phyloP scores from a whole-genome alignment of 2,113 vertebrate species.

The Nansenia antarctica region DNA sequence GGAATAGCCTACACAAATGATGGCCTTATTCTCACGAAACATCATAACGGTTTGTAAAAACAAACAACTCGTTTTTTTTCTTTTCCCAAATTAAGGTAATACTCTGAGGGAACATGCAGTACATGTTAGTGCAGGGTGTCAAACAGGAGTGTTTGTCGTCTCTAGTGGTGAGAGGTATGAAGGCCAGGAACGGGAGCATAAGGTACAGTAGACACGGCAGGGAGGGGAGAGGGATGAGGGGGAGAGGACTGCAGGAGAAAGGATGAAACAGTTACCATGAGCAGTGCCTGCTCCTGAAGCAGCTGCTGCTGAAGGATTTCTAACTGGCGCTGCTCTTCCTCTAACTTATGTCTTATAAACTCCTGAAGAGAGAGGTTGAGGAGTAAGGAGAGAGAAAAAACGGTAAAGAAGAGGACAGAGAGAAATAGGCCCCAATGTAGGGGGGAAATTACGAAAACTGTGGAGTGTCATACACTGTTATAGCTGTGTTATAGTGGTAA shows the following conservation, averaged over 20 bases:
- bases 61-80: too few species aligned
- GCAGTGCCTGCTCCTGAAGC: constrained; percentile 92
- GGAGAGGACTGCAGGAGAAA: constrained; percentile 17
- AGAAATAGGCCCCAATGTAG: constrained; percentile 30
- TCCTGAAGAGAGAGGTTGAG: constrained; percentile 73
- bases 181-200: neutral
- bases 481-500: too few species aligned
- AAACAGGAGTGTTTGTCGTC: neutral
- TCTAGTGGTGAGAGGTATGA: neutral
- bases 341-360: constrained; percentile 93
- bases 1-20: neutral
- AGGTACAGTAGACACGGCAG: neutral
- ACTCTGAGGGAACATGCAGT: neutral
- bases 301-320: constrained; percentile 95
- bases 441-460: constrained; percentile 21
- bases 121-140: neutral
- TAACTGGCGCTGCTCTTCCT: constrained; percentile 92
- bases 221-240: neutral
- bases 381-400: constrained; percentile 38
- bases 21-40: neutral
- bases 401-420: constrained; percentile 17
- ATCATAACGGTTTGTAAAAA: neutral
- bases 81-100: neutral
- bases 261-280: constrained; percentile 82
- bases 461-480: constrained; percentile 7